These are phyloP conservation scores for Gephyroberyx darwinii DNA, from an alignment of 2,797 vertebrate species.

Conservation along the genomic window DNA sequence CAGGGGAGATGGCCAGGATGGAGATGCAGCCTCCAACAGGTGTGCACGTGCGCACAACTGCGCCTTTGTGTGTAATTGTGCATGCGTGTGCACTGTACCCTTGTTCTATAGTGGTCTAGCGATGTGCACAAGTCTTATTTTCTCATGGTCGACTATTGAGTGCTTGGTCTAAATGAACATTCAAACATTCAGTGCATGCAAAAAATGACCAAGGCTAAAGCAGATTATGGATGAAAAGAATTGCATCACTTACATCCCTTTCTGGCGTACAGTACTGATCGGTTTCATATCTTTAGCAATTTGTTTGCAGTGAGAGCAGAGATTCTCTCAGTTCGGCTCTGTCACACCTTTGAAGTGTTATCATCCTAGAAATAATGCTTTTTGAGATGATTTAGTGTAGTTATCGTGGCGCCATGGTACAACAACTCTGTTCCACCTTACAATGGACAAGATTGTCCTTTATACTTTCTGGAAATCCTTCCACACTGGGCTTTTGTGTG, in stretches of 20 bases:
- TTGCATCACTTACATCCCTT: neutral
- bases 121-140: too few relatives aligned
- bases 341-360: slow-evolving; percentile 13
- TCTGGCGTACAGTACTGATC: neutral
- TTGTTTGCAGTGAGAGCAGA: slow-evolving; percentile 4
- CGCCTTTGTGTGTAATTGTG: neutral
- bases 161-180: too few relatives aligned
- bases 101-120: neutral
- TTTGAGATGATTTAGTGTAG: slow-evolving; percentile 28
- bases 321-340: slow-evolving; percentile 25
- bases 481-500: slow-evolving; percentile 30
- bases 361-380: slow-evolving; percentile 10
- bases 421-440: slow-evolving; percentile 26
- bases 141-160: too few relatives aligned
- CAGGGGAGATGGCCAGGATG: slow-evolving; percentile 95
- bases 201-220: neutral
- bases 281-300: slow-evolving; percentile 16
- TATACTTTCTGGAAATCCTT: slow-evolving; percentile 24
- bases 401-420: neutral
- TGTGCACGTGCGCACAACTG: slow-evolving; percentile 54
- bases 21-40: slow-evolving; percentile 92
- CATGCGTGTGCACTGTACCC: neutral
- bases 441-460: slow-evolving; percentile 1
- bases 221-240: neutral
- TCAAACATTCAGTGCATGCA: too few relatives aligned